Base-by-base conservation (phyloP, 2,888 invertebrate genomes). In the Liopterus haemorrhoidalis region DNA sequence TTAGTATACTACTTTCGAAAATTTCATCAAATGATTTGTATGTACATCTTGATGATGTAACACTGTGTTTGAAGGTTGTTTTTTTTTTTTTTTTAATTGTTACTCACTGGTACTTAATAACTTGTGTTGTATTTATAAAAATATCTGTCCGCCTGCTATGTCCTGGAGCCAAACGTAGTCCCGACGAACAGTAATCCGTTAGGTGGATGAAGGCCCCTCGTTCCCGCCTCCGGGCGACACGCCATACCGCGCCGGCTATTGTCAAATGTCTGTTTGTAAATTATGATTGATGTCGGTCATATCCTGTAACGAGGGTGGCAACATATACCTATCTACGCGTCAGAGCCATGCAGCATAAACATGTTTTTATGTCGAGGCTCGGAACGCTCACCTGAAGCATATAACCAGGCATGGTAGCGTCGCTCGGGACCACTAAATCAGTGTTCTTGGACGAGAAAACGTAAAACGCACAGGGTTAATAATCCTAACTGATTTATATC, bases 241-340 rank as follows among this genome's bases (percentile, higher is more conserved):
- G 15, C 15, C 48, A 45, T 48, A 14, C 22, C 37, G 40, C 32
- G 16, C 14, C 28, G 45, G 31, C 46, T 41, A 54, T 30, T 44
- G 32, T 37, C 44, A 37, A 44, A 38, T 38, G 44, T 44, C 38
- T 38, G 44, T 30, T 28, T 38, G 58, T 61, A 65, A 65, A 65
- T 63, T 63, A 59, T 64, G 65, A 67, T 65, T 61, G 64, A 66
- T 66, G 60, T 56, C 52, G 59, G 61, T 63, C 59, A 64, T 66
- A 65, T 65, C 64, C 65, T 58, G 61, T 57, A 62, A 62, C 63
- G 62, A 55, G 52, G 37, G 35, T 22, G 37, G 21, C 21, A 36
- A 43, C 25, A 36, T 43, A 36, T 43, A 36, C 36, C 36, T 43
- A 20, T 40, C 40, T 40, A 15, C 22, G 22, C 5, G 28, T 5